A percentile compares a stretch with the other conserved stretches of the same genome.
Conservation (phyloP, 1,140 invertebrate genomes). For the Acyrthosiphon pisum region DNA sequence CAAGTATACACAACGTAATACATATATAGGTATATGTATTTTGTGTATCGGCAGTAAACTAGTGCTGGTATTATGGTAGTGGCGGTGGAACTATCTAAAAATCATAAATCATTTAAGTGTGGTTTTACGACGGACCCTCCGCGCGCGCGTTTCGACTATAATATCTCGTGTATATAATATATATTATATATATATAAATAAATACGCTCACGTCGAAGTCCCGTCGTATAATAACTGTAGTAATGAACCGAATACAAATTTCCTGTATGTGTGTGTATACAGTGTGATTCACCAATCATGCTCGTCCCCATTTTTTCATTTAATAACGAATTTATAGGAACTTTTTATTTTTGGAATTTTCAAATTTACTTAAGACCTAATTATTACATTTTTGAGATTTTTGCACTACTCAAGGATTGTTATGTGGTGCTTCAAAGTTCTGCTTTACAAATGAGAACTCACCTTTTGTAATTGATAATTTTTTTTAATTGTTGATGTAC, state of each 20-base stretch:
- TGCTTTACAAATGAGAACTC: too few species aligned
- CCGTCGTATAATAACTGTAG: neutral
- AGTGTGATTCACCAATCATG: neutral
- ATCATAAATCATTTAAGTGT: conserved; percentile 30
- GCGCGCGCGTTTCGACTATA: neutral
- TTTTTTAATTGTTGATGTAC: too few species aligned
- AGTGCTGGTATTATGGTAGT: neutral
- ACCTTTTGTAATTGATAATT: too few species aligned
- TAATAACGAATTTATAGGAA: too few species aligned
- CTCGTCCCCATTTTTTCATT: too few species aligned
- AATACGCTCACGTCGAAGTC: neutral
- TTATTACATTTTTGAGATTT: too few species aligned
- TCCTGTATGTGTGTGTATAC: neutral
- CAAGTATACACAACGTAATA: neutral
- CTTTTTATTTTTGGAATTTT: too few species aligned
- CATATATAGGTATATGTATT: neutral
- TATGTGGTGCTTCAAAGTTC: too few species aligned
- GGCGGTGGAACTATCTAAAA: conserved; percentile 15
- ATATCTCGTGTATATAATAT: neutral
- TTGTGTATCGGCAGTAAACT: neutral
- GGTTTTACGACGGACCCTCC: neutral
- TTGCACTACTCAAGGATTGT: too few species aligned
- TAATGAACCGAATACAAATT: conserved; percentile 37
- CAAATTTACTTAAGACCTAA: too few species aligned
- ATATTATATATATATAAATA: neutral